Conservation (phyloP, 2,797 vertebrate species). For the Echeneis naucrates region DNA sequence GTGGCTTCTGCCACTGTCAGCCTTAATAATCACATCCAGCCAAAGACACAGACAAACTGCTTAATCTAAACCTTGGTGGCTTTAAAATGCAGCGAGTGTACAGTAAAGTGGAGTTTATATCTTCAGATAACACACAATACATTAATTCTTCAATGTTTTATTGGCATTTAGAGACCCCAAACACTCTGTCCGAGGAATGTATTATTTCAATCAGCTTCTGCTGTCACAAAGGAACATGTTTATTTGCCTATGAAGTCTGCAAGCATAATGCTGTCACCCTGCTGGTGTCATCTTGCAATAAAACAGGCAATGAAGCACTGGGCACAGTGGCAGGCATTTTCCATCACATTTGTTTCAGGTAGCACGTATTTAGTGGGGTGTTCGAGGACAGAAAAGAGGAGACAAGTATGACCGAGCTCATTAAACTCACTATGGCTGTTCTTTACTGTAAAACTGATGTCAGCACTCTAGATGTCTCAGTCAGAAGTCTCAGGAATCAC, state of each 20-base stretch:
- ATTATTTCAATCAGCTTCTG: constrained; percentile 71
- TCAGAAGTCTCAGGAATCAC: constrained; percentile 11
- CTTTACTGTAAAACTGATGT: constrained; percentile 43
- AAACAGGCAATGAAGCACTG: constrained; percentile 49
- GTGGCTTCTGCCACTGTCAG: constrained; percentile 64
- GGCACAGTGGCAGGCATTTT: constrained; percentile 44
- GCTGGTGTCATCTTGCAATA: constrained; percentile 54
- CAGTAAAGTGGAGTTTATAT: constrained; percentile 46
- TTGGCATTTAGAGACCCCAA: constrained; percentile 63
- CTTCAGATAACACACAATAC: constrained; percentile 28
- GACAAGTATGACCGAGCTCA: constrained; percentile 44
- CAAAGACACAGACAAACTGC: constrained; percentile 63
- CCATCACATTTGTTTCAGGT: constrained; percentile 65
- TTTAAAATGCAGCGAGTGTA: constrained; percentile 52
- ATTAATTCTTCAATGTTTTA: constrained; percentile 64
- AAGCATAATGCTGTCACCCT: constrained; percentile 71
- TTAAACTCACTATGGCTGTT: constrained; percentile 51
- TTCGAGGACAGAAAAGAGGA: constrained; percentile 10
- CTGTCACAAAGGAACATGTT: constrained; percentile 60
- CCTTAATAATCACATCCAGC: constrained; percentile 67
- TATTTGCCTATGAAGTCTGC: constrained; percentile 60
- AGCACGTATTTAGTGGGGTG: constrained; percentile 36
- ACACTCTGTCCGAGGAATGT: constrained; percentile 58
- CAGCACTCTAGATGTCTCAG: constrained; percentile 32
- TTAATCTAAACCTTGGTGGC: constrained; percentile 60